Conservation (phyloP, 2,113 vertebrate genomes). For the Peromyscus leucopus region DNA sequence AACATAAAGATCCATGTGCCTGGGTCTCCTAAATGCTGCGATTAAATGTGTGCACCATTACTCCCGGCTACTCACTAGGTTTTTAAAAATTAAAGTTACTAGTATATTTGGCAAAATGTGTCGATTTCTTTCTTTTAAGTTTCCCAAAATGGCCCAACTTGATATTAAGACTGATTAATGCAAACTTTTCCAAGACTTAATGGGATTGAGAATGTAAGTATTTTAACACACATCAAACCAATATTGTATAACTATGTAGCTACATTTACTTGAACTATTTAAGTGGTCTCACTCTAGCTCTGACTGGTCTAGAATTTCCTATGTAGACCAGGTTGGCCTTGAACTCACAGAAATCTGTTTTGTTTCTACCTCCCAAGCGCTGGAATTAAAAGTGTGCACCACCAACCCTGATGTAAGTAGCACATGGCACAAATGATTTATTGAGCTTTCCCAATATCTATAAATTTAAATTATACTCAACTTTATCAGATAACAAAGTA, state of each 20-base stretch:
- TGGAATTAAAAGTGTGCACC: background rate
- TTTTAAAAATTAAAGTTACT: constrained; percentile 42
- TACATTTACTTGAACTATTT: constrained; percentile 9
- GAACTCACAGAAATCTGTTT: background rate
- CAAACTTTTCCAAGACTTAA: constrained; percentile 31
- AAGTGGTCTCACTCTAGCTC: background rate
- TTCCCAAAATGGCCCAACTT: constrained; percentile 28
- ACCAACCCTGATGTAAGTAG: background rate
- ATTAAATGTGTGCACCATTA: background rate
- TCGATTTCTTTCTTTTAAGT: constrained; percentile 21
- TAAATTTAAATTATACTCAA: constrained; percentile 37
- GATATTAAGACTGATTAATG: constrained; percentile 32
- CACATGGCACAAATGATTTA: background rate
- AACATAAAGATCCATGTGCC: background rate
- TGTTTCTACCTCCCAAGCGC: background rate
- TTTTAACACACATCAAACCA: constrained; percentile 25
- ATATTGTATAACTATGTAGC: background rate
- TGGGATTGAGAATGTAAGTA: constrained; percentile 41
- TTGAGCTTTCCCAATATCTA: constrained; percentile 25
- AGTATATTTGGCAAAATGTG: constrained; percentile 41
- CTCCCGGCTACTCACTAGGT: background rate
- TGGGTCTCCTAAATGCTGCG: background rate
- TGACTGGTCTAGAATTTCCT: background rate
- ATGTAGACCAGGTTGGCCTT: background rate
- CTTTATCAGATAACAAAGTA: constrained; percentile 46